Base-by-base conservation (phyloP, 2,797 vertebrate genomes). In the Pseudochirops cupreus region DNA sequence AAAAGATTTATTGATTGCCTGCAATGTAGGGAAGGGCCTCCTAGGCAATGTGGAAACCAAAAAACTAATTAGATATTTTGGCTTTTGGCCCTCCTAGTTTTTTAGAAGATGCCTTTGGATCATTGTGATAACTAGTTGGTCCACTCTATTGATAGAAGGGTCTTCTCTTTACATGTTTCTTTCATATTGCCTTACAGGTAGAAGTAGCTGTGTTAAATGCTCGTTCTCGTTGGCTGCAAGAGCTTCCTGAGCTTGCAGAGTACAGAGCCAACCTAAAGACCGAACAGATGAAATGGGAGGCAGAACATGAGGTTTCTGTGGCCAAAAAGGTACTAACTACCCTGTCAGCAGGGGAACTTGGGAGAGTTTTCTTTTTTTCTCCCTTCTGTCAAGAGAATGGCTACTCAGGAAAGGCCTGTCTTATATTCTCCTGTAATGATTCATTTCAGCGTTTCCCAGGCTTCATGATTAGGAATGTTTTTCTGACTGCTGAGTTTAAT, bases 191-290 rank as follows among this genome's bases (percentile, higher is more conserved):
- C 58, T 97, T 96, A 14, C 97, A 99, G 99, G 99, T 99, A 96
- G 99, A 99, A 99, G 98, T 98, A 53, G 99, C 99, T 67, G 98
- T 99, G 97, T 99, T 98, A 21, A 99, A 99, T 96, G 99, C 99
- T 93, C 99, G 97, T 96, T 97, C 96, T 92, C 98, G 98, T 91
- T 99, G 99, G 99, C 98, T 99, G 59, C 98, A 99, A 95, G 99
- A 99, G 97, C 97, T 99, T 96, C 98, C 99, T 56, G 99, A 99
- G 33, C 98, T 99, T 39, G 98, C 99, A 89, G 99, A 99, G 97
- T 99, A 99, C 95, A 99, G 99, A 98, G 96, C 98, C 39, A 98
- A 96, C 82, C 96, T 99, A 54, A 99, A 99, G 97, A 93, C 46
- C 31, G 99, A 99, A 94, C 98, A 96, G 97, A 98, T 99, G 92